Conservation (phyloP, 2,888 invertebrate species). For the Drosophila anceps region DNA sequence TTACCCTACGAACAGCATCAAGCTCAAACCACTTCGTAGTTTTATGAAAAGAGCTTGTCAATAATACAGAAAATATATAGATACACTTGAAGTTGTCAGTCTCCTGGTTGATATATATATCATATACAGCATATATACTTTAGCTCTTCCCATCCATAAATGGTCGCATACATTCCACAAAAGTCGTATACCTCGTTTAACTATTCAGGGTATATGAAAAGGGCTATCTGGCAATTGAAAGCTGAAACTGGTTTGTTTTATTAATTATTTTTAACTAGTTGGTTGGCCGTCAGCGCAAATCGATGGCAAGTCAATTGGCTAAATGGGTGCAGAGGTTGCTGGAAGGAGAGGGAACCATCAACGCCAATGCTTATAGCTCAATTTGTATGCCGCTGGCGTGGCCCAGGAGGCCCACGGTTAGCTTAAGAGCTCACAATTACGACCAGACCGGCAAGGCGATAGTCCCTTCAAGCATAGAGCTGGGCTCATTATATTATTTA, state of each 20-base stretch:
- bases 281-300: conserved; percentile 47
- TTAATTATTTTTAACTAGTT: conserved; percentile 74
- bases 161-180: background rate
- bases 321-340: conserved; percentile 20
- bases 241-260: conserved; percentile 71
- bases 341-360: conserved; percentile 40
- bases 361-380: conserved; percentile 72
- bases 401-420: conserved; percentile 38
- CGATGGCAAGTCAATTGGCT: conserved; percentile 63
- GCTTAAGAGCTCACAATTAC: conserved; percentile 57
- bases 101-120: too few relatives aligned
- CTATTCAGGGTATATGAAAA: conserved; percentile 6
- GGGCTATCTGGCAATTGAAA: conserved; percentile 28
- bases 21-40: background rate
- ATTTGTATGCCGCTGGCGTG: conserved; percentile 77
- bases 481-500: conserved; percentile 70
- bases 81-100: too few relatives aligned
- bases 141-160: background rate
- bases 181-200: background rate
- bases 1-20: background rate
- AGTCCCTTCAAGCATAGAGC: background rate
- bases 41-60: too few relatives aligned
- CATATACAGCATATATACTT: background rate
- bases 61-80: too few relatives aligned
- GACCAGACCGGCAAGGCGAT: conserved; percentile 8